Evolutionary conservation across 2,888 invertebrate genomes (phyloP), one percentile per base, ranked within the genome.

Genomic region (Drosophila acutilabella): DNA sequence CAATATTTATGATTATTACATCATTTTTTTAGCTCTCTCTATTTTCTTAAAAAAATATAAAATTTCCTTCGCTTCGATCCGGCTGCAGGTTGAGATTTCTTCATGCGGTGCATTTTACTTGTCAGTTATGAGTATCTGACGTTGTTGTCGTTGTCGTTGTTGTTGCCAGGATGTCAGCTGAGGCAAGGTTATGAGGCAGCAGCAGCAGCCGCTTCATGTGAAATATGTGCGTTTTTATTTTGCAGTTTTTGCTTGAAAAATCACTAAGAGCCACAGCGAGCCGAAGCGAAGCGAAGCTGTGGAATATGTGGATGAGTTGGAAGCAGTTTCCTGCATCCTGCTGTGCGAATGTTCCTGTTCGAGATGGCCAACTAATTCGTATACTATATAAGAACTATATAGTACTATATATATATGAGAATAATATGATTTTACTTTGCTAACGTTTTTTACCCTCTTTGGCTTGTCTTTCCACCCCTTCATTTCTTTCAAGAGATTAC

Each of bases 1-100:
- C 74, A 82, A 86, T 82, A 82, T 83, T 83, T 82, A 86, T 85
- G 80, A 73, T 73, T 80, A 70, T 74, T 64, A 64, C 66, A 69
- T 60, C 18, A 50, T 8, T 41, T 53, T 50, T 50, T 38, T 11
- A 13, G 4, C 13, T 38, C 47, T 53, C 20, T 57, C 41, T 51
- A 47, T 48, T 58, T 53, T 50, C 20, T n/a, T 2, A n/a, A 20
- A 6, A 54, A 33, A 30, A 30, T 5, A 30, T 30, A 61, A 36
- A 61, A 51, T 65, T 38, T 70, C 42, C 58, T 52, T 53, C 30
- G 66, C 53, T 73, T 73, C 74, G 73, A 73, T 69, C 59, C 48
- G 42, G 47, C 20, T 40, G 45, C 58, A 47, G 45, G 33, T 54
- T 47, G 20, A 45, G 54, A 42, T 44, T 51, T 42, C 62, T 57